Base-by-base conservation (phyloP, 2,888 invertebrate species). In the Conchocele bisecta region DNA sequence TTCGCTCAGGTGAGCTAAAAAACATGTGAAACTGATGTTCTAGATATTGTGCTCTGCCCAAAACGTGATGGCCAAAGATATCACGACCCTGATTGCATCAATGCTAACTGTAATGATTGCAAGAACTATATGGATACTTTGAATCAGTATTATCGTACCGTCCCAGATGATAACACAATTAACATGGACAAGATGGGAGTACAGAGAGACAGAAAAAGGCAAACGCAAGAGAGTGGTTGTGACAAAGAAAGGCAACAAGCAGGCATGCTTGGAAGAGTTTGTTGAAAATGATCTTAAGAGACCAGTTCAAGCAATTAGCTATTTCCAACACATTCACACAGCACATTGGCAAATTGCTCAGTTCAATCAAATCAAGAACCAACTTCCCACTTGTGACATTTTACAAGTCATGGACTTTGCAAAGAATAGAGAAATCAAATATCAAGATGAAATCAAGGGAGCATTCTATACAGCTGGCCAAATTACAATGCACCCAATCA, bases 321-420 rank as follows among this genome's bases (percentile, higher is more conserved):
- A 33, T 65, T 39, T 72, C 22, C 48, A 67, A 39, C 71, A 75
- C 53, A 15, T 64, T 28, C 58, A 53, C 51, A 75, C 64, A 17
- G 74, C 75, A 28, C 31, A 69, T 15, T 75, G 75, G 78, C 78
- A 78, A 57, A 54, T 22, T 28, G 28, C 26, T 28, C 78, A 78
- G 44, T 78, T 58, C 53, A 39, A 44, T n/a, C 33, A 57, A 28
- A 33, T 75, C 22, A 63, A 68, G 39, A 48, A 59, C 28, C 33
- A 63, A 22, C 53, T 77, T 61, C 71, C 74, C 3, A 48, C 37
- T 20, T n/a, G 42, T 31, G 50, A 31, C 17, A 39, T 65, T 20
- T 39, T 77, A 24, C 57, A 51, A 33, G 57, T 70, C 26, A 51
- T 92, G 96, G 83, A 94, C 94, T 94, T 93, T 93, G 89, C 93